phyloP scores from a whole-genome alignment of 2,888 invertebrate genomes.

The Scrobipalpa atriplicella region DNA sequence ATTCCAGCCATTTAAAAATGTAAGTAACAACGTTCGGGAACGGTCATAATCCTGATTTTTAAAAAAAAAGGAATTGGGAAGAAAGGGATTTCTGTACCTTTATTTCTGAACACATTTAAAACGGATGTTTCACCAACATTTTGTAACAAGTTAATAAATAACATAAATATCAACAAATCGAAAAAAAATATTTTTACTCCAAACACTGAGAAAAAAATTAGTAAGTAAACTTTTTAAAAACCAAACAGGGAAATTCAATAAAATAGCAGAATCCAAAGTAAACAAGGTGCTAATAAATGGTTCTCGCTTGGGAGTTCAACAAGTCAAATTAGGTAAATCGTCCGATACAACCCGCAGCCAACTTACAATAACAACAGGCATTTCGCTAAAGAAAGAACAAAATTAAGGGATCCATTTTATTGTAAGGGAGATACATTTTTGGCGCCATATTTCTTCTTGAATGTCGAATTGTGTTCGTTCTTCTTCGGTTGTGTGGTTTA shows the following conservation, averaged over 20 bases:
- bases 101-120: no score
- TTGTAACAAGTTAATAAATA: no score
- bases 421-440: constrained; percentile 1
- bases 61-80: no score
- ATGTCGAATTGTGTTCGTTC: not conserved
- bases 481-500: no score
- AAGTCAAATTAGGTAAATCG: constrained; percentile 11
- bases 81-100: no score
- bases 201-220: no score
- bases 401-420: not conserved
- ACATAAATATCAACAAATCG: no score
- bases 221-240: not conserved
- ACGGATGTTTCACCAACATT: no score
- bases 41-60: no score
- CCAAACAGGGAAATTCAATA: not conserved
- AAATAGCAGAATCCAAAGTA: not conserved
- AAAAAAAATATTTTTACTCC: no score
- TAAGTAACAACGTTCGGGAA: no score
- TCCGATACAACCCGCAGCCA: not conserved
- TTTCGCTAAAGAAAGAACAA: constrained; percentile 8
- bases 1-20: no score
- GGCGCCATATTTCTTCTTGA: not conserved
- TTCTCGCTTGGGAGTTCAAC: not conserved
- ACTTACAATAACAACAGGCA: not conserved
- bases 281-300: not conserved